Evolutionary conservation across 2,888 invertebrate species (phyloP).

Genomic region (Cremastinae sp.): DNA sequence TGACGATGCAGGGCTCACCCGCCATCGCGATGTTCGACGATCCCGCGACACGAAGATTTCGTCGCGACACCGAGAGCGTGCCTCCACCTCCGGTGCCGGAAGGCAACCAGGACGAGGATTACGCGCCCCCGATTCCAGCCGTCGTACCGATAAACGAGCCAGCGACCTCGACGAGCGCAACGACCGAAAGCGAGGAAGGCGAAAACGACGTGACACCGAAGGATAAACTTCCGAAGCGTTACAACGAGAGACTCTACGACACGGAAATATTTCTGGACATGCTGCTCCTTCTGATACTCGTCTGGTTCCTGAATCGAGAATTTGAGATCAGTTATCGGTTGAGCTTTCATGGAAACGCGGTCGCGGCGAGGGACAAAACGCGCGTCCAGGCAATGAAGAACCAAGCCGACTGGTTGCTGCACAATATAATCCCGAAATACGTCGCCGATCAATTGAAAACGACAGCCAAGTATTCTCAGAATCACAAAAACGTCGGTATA

Average conservation of each 20-base stretch:
- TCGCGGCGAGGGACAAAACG: constrained; percentile 93
- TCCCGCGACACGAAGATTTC: constrained; percentile 42
- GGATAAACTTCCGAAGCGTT: constrained; percentile 40
- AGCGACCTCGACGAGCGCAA: constrained; percentile 18
- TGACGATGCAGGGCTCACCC: background rate
- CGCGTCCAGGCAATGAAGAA: constrained; percentile 95
- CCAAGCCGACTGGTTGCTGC: constrained; percentile 97
- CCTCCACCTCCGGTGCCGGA: constrained; percentile 35
- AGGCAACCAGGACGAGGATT: constrained; percentile 1
- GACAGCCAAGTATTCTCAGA: constrained; percentile 96
- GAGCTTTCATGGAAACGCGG: constrained; percentile 95
- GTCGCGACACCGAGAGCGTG: constrained; percentile 38
- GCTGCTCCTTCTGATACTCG: constrained; percentile 90
- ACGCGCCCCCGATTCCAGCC: constrained; percentile 32
- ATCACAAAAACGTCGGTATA: constrained; percentile 95
- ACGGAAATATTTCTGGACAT: constrained; percentile 92
- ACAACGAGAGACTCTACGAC: constrained; percentile 80
- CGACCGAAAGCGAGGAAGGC: background rate
- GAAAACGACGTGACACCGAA: background rate
- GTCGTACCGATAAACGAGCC: constrained; percentile 31
- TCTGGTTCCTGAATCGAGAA: constrained; percentile 96
- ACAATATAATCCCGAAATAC: constrained; percentile 98
- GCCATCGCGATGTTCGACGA: constrained; percentile 32
- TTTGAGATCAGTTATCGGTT: constrained; percentile 97
- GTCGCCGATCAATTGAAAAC: constrained; percentile 96